Evolutionary conservation across 2,113 vertebrate genomes (phyloP), one percentile per base, ranked within the genome.

Genomic region (Thermophis baileyi): DNA sequence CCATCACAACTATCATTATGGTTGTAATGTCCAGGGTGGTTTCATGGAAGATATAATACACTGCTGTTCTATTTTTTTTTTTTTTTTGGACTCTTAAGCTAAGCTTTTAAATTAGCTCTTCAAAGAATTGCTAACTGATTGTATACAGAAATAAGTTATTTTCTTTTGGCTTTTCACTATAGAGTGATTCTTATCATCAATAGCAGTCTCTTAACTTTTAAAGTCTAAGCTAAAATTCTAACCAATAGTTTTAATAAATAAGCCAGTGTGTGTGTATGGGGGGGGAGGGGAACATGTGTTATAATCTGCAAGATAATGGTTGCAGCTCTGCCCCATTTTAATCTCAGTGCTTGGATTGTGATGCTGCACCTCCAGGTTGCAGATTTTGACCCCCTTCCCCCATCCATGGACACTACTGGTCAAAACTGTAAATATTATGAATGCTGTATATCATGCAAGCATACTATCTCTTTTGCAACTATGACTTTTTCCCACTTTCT

Each of bases 401-500:
- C 27, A 69, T 11, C 10, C 8, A 69, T n/a, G 27, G 30, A 69
- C 27, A n/a, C 11, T 14, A 30, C 27, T 69, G 11, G 4, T n/a
- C 27, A 69, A 30, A 63, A n/a, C 60, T n/a, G 10, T 63, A 69
- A 12, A n/a, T 69, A n/a, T 69, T 69, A 69, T 4, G 12, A 74
- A 35, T 63, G 25, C 60, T 63, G n/a, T 74, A 18, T 35, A 74
- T 74, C 63, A 18, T 74, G 63, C 16, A 35, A 74, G 30, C 30
- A 69, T 69, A 35, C 35, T 69, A 69, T 74, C n/a, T 74, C n/a
- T 74, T 74, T 74, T 35, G 63, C 63, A 74, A 35, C 63, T 74
- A 74, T 74, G n/a, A 30, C 12, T n/a, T 9, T 89, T 44, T 35
- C 94, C 94, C 93, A 94, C 93, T 35, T 87, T 16, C 93, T 93